Conservation (phyloP, 2,797 vertebrate species). For the Phyllotis vaccarum region DNA sequence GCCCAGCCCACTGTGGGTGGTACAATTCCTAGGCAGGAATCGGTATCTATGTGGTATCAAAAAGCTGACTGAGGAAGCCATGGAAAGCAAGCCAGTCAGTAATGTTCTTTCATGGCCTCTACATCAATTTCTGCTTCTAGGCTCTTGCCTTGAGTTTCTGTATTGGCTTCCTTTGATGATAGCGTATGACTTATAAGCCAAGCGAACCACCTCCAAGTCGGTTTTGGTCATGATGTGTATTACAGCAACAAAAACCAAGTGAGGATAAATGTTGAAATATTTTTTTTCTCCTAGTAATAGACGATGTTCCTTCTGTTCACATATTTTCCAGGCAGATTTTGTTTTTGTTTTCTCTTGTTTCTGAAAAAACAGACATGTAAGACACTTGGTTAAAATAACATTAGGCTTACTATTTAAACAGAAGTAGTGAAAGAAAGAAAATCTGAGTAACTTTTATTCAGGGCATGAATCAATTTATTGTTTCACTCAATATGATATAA, state of each 20-base stretch:
- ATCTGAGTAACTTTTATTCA: not conserved
- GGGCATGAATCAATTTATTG: not conserved
- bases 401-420: conserved; percentile 66
- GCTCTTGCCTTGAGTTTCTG: not conserved
- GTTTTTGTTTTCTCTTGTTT: conserved; percentile 77
- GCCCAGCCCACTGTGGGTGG: not conserved
- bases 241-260: not conserved
- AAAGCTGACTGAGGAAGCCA: not conserved
- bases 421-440: conserved; percentile 48
- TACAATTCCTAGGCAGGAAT: not conserved
- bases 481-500: not conserved
- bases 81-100: not conserved
- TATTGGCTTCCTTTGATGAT: not conserved
- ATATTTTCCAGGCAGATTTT: conserved; percentile 75
- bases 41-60: not conserved
- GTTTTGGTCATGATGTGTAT: not conserved
- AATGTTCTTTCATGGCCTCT: not conserved
- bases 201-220: not conserved
- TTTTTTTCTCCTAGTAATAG: conserved; percentile 58
- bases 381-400: conserved; percentile 69
- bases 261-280: conserved; percentile 27
- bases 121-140: no score
- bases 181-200: not conserved
- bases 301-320: conserved; percentile 60
- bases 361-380: conserved; percentile 70